Evolutionary conservation across 2,888 invertebrate genomes (phyloP), one percentile per base, ranked within the genome.

Genomic region (Blera fallax): DNA sequence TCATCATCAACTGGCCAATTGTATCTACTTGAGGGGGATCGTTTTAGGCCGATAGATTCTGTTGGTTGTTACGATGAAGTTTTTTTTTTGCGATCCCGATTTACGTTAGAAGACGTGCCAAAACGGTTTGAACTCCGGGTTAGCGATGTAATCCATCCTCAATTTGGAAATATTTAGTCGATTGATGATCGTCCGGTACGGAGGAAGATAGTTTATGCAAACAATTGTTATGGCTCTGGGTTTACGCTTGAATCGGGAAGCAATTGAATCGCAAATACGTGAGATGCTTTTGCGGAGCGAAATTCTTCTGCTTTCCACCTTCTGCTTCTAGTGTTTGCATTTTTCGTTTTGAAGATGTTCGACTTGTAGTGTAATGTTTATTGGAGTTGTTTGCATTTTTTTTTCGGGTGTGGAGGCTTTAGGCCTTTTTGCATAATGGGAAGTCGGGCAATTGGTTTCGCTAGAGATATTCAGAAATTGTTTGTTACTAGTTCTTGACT

Each of bases 151-250:
- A 69, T 67, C 62, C 45, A 29, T 74, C 54, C 60, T 69, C 45
- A 21, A 24, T 50, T 50, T 73, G 50, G 50, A 40, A 62, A 62
- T 27, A 43, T 58, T n/a, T n/a, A 4, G 2, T 56, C 11, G 48
- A 56, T 45, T 27, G 52, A 70, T 56, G 34, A 24, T 14, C 45
- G 56, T 34, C 7, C 8, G 62, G 8, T 34, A 7, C 18, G 21
- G 54, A 70, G 69, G 69, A 82, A 69, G 56, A 76, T 48, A 5
- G 65, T 72, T 82, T 82, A 82, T 82, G 72, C 52, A 82, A 82
- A 82, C 77, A 72, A 65, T 58, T 65, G 77, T 77, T 82, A 77
- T 77, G 82, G 50, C 48, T 69, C 29, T 10, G 24, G 16, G 21
- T 37, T 56, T 50, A 32, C 29, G 72, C 56, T 62, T 45, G 60